Conservation (phyloP, 1,140 invertebrate genomes). For the Dinothrombium tinctorium region DNA sequence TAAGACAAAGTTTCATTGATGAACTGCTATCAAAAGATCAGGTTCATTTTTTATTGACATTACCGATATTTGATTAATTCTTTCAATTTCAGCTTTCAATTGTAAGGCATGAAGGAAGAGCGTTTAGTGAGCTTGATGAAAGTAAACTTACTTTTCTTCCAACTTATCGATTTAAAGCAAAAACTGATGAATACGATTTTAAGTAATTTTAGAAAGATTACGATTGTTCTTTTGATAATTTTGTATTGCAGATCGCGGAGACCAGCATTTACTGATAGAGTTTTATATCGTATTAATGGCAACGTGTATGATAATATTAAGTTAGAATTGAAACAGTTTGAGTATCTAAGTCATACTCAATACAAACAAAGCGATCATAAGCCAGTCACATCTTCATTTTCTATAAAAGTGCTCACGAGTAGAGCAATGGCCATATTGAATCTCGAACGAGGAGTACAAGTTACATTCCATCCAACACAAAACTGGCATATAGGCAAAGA, state of each 20-base stretch:
- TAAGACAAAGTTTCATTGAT: not conserved
- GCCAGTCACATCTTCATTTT: slow-evolving; percentile 46
- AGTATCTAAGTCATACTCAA: slow-evolving; percentile 38
- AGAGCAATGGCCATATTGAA: not conserved
- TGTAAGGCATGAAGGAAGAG: slow-evolving; percentile 40
- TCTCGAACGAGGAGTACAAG: not conserved
- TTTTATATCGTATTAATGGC: slow-evolving; percentile 56
- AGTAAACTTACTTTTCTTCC: slow-evolving; percentile 50
- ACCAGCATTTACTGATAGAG: slow-evolving; percentile 66
- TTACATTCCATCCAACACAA: not conserved
- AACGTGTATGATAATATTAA: slow-evolving; percentile 48
- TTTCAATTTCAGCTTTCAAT: slow-evolving; percentile 25
- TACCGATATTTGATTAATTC: slow-evolving; percentile 1
- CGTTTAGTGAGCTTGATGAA: slow-evolving; percentile 55
- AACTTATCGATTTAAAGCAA: slow-evolving; percentile 59
- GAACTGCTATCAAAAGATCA: slow-evolving; percentile 39
- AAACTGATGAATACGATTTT: slow-evolving; percentile 44
- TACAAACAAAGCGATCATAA: slow-evolving; percentile 61
- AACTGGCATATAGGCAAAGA: not conserved
- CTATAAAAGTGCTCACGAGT: slow-evolving; percentile 33
- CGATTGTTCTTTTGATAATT: not conserved
- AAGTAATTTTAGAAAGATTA: not conserved
- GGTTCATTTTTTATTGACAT: slow-evolving; percentile 7
- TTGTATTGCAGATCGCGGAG: slow-evolving; percentile 34
- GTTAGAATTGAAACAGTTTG: slow-evolving; percentile 30